A percentile compares a stretch with the other conserved stretches of the same genome.
phyloP scores from a whole-genome alignment of 1,140 invertebrate species.

The Anoplophora glabripennis region DNA sequence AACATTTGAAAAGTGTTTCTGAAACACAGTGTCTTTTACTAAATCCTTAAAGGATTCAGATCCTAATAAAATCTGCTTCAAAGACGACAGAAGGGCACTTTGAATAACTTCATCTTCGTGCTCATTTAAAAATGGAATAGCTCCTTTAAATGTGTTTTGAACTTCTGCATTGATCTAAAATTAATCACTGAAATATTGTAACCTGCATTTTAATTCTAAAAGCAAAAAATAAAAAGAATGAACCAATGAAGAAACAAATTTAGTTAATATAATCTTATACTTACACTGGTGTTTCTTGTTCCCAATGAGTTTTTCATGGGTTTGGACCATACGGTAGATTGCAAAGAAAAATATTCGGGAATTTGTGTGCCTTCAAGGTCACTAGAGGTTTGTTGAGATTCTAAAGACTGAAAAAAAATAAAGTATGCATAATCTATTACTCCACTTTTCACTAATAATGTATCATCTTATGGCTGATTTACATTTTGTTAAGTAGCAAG shows the following conservation, averaged over 20 bases:
- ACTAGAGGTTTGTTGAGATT: not conserved
- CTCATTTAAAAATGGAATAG: conserved; percentile 32
- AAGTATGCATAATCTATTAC: too few species aligned
- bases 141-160: conserved; percentile 28
- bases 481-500: too few species aligned
- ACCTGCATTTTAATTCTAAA: not conserved
- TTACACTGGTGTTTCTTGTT: not conserved
- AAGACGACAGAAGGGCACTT: conserved; percentile 26
- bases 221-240: not conserved
- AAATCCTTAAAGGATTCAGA: conserved; percentile 34
- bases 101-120: conserved; percentile 32
- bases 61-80: conserved; percentile 38
- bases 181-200: not conserved
- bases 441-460: too few species aligned
- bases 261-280: too few species aligned
- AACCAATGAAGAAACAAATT: not conserved
- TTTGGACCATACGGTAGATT: conserved; percentile 29
- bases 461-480: too few species aligned
- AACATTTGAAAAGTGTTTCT: conserved; percentile 40
- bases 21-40: conserved; percentile 36
- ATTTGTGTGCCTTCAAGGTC: not conserved
- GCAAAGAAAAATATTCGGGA: conserved; percentile 18
- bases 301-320: conserved; percentile 13
- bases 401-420: not conserved
- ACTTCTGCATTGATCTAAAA: not conserved